phyloP scores from a whole-genome alignment of 2,888 invertebrate species.

The Tetanocera ferruginea region DNA sequence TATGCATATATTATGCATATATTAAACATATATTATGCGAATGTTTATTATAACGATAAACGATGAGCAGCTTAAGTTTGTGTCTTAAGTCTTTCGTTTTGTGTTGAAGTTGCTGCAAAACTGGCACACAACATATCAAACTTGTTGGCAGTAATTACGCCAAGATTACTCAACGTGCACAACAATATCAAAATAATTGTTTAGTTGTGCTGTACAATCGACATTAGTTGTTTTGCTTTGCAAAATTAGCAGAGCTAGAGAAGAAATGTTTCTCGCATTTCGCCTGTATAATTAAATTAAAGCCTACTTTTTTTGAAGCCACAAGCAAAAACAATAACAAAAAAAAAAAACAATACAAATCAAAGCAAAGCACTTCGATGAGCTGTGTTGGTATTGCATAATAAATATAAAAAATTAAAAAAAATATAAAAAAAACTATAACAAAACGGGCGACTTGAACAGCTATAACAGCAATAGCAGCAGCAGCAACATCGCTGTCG shows the following conservation, averaged over 20 bases:
- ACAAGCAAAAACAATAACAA: not conserved
- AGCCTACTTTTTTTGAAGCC: not conserved
- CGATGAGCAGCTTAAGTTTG: not conserved
- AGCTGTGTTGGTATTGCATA: slow-evolving; percentile 3
- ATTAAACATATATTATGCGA: not conserved
- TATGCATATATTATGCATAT: too few relatives aligned
- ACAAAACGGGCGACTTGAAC: not conserved
- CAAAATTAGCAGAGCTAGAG: not conserved
- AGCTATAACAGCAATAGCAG: not conserved
- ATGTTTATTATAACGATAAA: not conserved
- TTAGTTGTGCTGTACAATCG: too few relatives aligned
- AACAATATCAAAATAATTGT: too few relatives aligned
- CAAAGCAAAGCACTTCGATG: not conserved
- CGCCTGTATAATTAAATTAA: not conserved
- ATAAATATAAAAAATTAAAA: not conserved
- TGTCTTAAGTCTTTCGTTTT: not conserved
- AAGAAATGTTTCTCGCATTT: not conserved
- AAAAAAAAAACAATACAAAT: too few relatives aligned
- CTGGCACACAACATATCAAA: too few relatives aligned
- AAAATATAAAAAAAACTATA: not conserved
- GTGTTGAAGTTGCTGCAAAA: not conserved
- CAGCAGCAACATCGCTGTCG: not conserved
- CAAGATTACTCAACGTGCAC: too few relatives aligned
- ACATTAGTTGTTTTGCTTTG: not conserved
- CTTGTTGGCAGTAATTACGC: too few relatives aligned